These are phyloP conservation scores for Edolisoma coerulescens DNA, from an alignment of 2,113 vertebrate species.

Conservation along the genomic window DNA sequence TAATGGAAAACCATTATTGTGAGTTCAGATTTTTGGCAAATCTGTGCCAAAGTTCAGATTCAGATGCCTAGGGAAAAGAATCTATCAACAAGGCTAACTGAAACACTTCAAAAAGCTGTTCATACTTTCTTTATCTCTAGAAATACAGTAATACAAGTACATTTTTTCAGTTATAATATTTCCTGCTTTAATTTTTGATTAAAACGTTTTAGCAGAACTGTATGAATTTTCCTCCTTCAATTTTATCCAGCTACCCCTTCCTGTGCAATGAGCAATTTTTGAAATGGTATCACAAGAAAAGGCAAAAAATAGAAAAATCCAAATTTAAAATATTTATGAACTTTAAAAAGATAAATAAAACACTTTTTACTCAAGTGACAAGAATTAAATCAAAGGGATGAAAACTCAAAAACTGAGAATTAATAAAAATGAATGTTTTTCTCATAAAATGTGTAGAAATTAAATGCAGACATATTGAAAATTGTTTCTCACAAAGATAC, in stretches of 20 bases:
- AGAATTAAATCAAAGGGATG: not conserved
- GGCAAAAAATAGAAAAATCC: not conserved
- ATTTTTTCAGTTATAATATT: not conserved
- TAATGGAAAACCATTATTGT: not conserved
- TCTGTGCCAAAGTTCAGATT: not conserved
- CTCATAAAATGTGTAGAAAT: not conserved
- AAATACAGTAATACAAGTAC: not conserved
- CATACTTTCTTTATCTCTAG: not conserved
- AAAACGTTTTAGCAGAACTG: not conserved
- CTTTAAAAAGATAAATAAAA: not conserved
- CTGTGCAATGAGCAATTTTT: not conserved
- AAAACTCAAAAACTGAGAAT: not conserved
- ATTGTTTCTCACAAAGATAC: not conserved
- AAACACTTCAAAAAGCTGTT: not conserved
- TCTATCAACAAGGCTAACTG: not conserved
- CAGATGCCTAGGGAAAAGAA: not conserved
- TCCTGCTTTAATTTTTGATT: not conserved
- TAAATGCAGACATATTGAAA: not conserved
- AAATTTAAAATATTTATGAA: not conserved
- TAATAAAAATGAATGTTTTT: not conserved
- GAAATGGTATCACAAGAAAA: not conserved
- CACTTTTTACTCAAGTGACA: fast-evolving
- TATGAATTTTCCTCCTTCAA: not conserved
- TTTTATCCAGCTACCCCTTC: not conserved
- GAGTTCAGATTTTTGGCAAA: not conserved